Evolutionary conservation across 2,797 vertebrate genomes (phyloP), one percentile per base, ranked within the genome.

Genomic region (Poecilia wingei): DNA sequence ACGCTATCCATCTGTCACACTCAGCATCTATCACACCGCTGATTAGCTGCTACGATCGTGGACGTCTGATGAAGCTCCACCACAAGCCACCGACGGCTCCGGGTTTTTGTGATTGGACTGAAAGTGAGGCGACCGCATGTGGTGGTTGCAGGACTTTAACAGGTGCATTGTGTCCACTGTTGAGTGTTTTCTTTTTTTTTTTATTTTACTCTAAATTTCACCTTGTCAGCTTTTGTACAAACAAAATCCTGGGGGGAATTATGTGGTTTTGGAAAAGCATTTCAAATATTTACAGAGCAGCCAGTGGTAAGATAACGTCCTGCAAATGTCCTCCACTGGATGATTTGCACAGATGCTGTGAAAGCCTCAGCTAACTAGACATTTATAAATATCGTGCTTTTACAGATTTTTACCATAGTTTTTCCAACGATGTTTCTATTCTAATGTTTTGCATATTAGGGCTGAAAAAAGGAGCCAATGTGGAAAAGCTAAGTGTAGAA

Each of bases 1-100:
- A 71, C 81, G 80, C 72, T 72, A 71, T 84, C 87, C 79, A 75
- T 90, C 84, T 78, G 77, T 88, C 86, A 77, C 61, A 72, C 43
- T 22, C 68, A 76, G 68, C 33, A 28, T 80, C 79, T 83, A 82
- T 20, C 46, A 55, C 81, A 61, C 66, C 45, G 45, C 72, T 75
- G 81, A 91, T 89, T 78, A 28, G 72, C 83, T 75, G 84, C 70
- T 80, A 70, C 36, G 75, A 78, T 33, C 46, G 53, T 61, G 76
- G 39, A 86, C 72, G 28, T 53, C 81, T 77, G 72, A 90, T 78
- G 61, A 79, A 84, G 74, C 82, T 79, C 51, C 28, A 84, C 57
- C 77, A 79, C 16, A 28, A 1, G 10, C 13, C 6, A 53, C 33
- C 28, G 1, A 41, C 33, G 68, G 31, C 16, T 79, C 10, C 69